phyloP scores from a whole-genome alignment of 2,797 vertebrate species.

The Anolis apletophallus region DNA sequence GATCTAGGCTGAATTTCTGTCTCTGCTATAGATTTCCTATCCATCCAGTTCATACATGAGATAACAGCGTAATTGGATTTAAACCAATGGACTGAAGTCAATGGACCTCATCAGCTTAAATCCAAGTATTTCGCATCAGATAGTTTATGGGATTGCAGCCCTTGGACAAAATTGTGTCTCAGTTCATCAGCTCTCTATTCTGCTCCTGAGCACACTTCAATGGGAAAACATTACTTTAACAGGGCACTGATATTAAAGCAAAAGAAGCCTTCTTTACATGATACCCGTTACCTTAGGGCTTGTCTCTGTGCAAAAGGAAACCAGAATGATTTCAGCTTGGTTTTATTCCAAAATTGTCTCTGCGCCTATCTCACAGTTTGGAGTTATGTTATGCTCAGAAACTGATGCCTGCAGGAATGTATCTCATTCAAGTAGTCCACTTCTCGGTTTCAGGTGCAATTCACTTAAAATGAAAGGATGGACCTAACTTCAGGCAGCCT shows the following conservation, averaged over 20 bases:
- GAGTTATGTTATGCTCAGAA: neutral
- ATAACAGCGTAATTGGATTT: constrained; percentile 30
- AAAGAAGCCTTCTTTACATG: neutral
- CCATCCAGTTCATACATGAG: constrained; percentile 20
- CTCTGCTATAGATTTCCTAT: constrained; percentile 29
- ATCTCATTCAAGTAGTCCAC: neutral
- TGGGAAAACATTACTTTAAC: constrained; percentile 14
- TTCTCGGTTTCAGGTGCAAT: neutral
- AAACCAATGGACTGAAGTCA: constrained; percentile 22
- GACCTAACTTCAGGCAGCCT: neutral
- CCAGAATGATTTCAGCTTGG: neutral
- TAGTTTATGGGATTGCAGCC: constrained; percentile 18
- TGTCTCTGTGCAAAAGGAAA: neutral
- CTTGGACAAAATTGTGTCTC: constrained; percentile 14
- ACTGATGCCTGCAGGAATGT: neutral
- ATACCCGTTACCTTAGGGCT: neutral
- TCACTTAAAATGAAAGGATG: neutral
- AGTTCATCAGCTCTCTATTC: constrained; percentile 30
- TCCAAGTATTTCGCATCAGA: constrained; percentile 21
- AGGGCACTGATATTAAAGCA: neutral
- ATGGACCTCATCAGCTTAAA: constrained; percentile 13
- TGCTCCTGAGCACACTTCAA: constrained; percentile 6
- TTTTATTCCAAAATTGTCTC: neutral
- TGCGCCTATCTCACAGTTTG: neutral
- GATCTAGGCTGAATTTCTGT: neutral